phyloP scores from a whole-genome alignment of 2,113 vertebrate genomes.

The Hydrolagus affinis region DNA sequence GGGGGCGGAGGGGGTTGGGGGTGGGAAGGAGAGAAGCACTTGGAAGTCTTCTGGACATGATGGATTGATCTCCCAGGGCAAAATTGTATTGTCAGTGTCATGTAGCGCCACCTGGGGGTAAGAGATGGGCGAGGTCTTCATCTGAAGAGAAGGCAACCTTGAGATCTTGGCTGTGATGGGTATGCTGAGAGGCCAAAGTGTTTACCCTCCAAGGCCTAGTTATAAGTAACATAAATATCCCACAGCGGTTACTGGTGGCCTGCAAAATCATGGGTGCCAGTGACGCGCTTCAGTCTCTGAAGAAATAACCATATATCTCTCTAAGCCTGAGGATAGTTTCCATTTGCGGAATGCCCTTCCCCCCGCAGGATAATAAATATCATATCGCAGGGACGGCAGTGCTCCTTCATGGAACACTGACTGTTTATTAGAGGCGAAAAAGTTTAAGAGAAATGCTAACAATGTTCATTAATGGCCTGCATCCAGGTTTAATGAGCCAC shows the following conservation, averaged over 20 bases:
- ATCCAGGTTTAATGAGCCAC: conserved; percentile 98
- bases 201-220: conserved; percentile 50
- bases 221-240: background rate
- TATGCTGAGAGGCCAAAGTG: conserved; percentile 56
- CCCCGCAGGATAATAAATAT: conserved; percentile 94
- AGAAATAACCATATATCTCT: conserved; percentile 60
- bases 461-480: conserved; percentile 99
- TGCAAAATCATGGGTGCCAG: conserved; percentile 52
- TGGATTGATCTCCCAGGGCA: conserved; percentile 72
- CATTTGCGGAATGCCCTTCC: conserved; percentile 59
- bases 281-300: conserved; percentile 50
- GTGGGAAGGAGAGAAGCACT: conserved; percentile 46
- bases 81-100: conserved; percentile 52
- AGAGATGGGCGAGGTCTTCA: conserved; percentile 49
- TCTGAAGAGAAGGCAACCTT: conserved; percentile 55
- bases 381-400: conserved; percentile 89
- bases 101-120: conserved; percentile 65
- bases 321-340: conserved; percentile 67
- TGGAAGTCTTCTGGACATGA: conserved; percentile 63
- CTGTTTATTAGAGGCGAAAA: conserved; percentile 99
- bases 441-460: conserved; percentile 99
- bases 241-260: conserved; percentile 54
- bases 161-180: conserved; percentile 42
- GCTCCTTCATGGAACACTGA: conserved; percentile 99
- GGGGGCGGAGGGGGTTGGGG: too few species aligned